Base-by-base conservation (phyloP, 2,113 vertebrate species). In the Brevimyrus niger region DNA sequence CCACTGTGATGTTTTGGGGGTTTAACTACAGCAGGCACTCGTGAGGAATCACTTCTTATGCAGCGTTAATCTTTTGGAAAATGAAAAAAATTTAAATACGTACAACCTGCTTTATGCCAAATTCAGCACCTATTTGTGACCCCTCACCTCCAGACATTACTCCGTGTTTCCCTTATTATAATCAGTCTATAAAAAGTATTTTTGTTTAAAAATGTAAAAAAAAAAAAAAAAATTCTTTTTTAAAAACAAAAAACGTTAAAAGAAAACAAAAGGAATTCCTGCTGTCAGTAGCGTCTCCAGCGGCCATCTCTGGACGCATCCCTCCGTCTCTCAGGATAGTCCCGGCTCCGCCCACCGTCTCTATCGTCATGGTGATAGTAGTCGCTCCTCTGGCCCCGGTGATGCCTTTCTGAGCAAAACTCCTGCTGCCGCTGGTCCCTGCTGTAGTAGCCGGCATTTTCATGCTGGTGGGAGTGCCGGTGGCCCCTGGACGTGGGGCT, bases 221-320 rank as follows among this genome's bases (percentile, higher is more conserved):
- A 47, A 42, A 85, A 31, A 65, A 84, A 89, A 88, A 80, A 65
- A 85, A 8, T n/a, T n/a, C n/a, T 42, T 5, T 4, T 46, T 46
- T 46, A 44, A 44, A 88, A 38, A 38, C 23, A 21, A 55, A 58
- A 21, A 11, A 65, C 1, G 86, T 58, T 27, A 85, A 84, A 19
- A 88, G 53, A 47, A 87, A 65, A 51, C 21, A 69, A 55, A 80
- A 61, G 17, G 2, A 85, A 11, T 10, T 31, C 31, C 85, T 8
- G 11, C 6, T n/a, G 83, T 95, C 89, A 96, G 91, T 95, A 96
- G 65, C 92, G 94, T 61, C 94, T 96, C 97, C 97, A 97, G 65
- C 93, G 95, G 51, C 93, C 92, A 31, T 97, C 97, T 44, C 96
- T 91, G 93, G 94, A 91, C 46, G 86, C 88, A 47, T 96, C 96